Evolutionary conservation across 2,113 vertebrate species (phyloP).

Genomic region (Thunnus thynnus): DNA sequence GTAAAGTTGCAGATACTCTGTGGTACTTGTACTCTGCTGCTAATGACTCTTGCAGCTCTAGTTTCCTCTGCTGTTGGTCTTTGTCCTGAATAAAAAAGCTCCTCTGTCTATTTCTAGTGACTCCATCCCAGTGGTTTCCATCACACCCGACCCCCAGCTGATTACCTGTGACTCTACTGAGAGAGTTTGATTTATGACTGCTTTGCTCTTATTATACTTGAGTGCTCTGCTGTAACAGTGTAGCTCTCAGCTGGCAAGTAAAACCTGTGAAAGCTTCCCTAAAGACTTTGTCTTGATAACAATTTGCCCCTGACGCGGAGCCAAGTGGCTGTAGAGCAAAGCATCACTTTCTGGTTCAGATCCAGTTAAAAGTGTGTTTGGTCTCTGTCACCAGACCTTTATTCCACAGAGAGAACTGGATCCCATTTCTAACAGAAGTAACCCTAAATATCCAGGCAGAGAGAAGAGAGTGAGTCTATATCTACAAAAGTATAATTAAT

Average conservation of each 20-base stretch:
- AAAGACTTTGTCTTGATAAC: slow-evolving; percentile 37
- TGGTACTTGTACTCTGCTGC: background rate
- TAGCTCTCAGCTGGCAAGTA: slow-evolving; percentile 23
- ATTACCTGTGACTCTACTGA: slow-evolving; percentile 14
- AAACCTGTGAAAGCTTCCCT: slow-evolving; percentile 12
- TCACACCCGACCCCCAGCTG: slow-evolving; percentile 9
- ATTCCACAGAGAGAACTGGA: background rate
- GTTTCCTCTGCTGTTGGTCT: slow-evolving; percentile 6
- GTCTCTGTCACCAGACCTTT: background rate
- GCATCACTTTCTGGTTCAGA: background rate
- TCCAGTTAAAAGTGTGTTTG: background rate
- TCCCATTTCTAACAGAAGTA: too few species aligned
- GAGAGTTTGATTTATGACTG: slow-evolving; percentile 35
- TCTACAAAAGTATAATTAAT: too few species aligned
- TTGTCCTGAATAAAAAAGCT: slow-evolving; percentile 14
- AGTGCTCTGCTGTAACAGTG: slow-evolving; percentile 7
- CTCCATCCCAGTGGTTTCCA: slow-evolving; percentile 18
- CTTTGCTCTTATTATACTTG: slow-evolving; percentile 1
- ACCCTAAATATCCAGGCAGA: too few species aligned
- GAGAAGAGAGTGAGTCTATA: too few species aligned
- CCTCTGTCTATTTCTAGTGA: slow-evolving; percentile 27
- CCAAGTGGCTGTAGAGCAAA: background rate
- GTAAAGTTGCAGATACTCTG: background rate
- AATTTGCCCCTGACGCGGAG: slow-evolving; percentile 32
- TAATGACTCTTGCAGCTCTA: slow-evolving; percentile 26